phyloP scores from a whole-genome alignment of 2,113 vertebrate genomes.

The Mormoops blainvillei region DNA sequence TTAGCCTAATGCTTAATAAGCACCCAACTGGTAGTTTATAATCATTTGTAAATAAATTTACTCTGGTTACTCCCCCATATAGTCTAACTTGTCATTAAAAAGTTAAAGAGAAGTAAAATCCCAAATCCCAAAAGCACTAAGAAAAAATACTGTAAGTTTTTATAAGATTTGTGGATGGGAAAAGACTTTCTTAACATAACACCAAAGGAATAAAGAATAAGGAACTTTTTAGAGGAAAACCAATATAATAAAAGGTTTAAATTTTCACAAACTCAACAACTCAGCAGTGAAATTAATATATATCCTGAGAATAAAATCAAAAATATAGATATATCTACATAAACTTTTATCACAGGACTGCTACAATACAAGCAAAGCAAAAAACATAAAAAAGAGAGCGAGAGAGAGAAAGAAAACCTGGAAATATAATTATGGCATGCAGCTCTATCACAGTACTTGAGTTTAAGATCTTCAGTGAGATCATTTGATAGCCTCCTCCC shows the following conservation, averaged over 20 bases:
- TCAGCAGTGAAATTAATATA: background rate
- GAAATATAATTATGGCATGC: background rate
- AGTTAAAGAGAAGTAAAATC: background rate
- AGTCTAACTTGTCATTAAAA: background rate
- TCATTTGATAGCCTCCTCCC: background rate
- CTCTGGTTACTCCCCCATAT: background rate
- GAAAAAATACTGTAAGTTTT: background rate
- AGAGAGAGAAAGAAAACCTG: background rate
- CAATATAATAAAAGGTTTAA: background rate
- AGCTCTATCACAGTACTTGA: background rate
- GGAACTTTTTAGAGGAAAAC: background rate
- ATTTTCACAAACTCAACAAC: background rate
- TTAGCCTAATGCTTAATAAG: background rate
- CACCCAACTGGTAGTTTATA: background rate
- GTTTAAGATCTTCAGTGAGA: background rate
- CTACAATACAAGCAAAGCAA: background rate
- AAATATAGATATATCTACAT: background rate
- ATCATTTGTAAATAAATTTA: background rate
- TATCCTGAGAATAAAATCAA: background rate
- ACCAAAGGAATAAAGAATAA: background rate
- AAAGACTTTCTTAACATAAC: background rate
- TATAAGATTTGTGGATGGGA: background rate
- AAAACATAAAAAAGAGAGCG: too few relatives aligned
- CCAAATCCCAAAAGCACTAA: background rate
- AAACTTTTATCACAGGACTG: background rate